Base-by-base conservation (phyloP, 2,888 invertebrate genomes). In the Xestobium rufovillosum region DNA sequence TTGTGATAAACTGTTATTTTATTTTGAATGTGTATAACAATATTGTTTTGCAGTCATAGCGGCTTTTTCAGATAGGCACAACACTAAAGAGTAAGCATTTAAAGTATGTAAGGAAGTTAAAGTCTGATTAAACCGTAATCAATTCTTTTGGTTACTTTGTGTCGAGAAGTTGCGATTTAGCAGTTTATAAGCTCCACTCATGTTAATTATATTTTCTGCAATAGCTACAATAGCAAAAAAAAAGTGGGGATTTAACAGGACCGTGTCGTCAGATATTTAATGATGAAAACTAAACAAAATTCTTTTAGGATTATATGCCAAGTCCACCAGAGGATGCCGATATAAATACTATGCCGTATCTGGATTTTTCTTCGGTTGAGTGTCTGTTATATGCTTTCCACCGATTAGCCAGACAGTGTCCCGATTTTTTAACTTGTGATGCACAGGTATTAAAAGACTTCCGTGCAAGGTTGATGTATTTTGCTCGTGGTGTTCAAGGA, bases 281-380 rank as follows among this genome's bases (percentile, higher is more conserved):
- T 19, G n/a, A n/a, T n/a, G n/a, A n/a, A n/a, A 19, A 6, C 23
- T n/a, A n/a, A 19, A 19, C 23, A n/a, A 40, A 45, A 34, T 45
- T 36, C 45, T 45, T 66, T 65, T 23, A 90, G 89, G 78, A 80
- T 49, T 89, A 85, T 56, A 81, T 95, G 78, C 94, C 92, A 3
- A 72, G 87, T 49, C 92, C 94, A 11, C 87, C 91, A 36, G 66
- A 79, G 35, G 80, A 80, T 47, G 75, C 72, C 49, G 70, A 75
- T 45, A 63, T 70, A 16, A 69, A 67, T 26, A 68, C 79, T 28
- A 76, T 81, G 44, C 90, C 91, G n/a, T 83, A 86, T 41, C 75
- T 95, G 31, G 83, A 94, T 61, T 95, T 95, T 60, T 89, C 94
- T 23, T 83, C 86, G 58, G 89, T 95, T 2, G 96, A 96, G 68